phyloP scores from a whole-genome alignment of 1,140 invertebrate genomes.

The Zaprionus camerounensis region DNA sequence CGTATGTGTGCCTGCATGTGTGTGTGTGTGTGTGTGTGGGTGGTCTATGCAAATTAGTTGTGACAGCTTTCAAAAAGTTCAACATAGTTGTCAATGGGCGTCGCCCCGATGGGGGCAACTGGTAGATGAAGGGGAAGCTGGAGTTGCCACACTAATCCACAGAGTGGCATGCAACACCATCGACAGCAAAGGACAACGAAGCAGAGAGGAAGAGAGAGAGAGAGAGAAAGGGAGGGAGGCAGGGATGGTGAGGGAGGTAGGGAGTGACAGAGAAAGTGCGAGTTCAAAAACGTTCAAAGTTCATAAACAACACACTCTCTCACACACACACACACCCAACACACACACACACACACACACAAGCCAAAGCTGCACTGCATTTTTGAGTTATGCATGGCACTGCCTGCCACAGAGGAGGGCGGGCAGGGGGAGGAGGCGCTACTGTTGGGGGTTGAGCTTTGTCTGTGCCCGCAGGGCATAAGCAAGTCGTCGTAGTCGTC shows the following conservation, averaged over 20 bases:
- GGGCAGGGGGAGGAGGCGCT: no score
- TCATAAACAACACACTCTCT: slow-evolving; percentile 54
- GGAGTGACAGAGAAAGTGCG: slow-evolving; percentile 28
- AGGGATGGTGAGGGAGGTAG: slow-evolving; percentile 3
- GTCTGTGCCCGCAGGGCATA: slow-evolving; percentile 57
- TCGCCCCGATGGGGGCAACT: not conserved
- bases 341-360: not conserved
- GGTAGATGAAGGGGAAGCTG: not conserved
- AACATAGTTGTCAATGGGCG: slow-evolving; percentile 72
- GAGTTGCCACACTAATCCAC: slow-evolving; percentile 34
- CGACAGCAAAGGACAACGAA: slow-evolving; percentile 5
- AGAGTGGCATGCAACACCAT: slow-evolving; percentile 44
- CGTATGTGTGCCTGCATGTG: not conserved
- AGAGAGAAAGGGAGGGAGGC: slow-evolving; percentile 16
- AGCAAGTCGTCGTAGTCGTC: slow-evolving; percentile 20
- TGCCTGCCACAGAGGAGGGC: not conserved
- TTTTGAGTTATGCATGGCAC: slow-evolving; percentile 46
- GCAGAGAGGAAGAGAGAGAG: not conserved
- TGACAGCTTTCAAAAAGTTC: slow-evolving; percentile 80
- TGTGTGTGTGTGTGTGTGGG: not conserved
- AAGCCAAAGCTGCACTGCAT: slow-evolving; percentile 26
- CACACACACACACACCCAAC: not conserved
- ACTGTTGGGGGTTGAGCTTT: slow-evolving; percentile 1
- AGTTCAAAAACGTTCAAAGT: slow-evolving; percentile 64
- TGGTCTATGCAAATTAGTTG: slow-evolving; percentile 76